These are phyloP conservation scores for Meriones unguiculatus DNA, from an alignment of 2,113 vertebrate species.

Conservation along the genomic window DNA sequence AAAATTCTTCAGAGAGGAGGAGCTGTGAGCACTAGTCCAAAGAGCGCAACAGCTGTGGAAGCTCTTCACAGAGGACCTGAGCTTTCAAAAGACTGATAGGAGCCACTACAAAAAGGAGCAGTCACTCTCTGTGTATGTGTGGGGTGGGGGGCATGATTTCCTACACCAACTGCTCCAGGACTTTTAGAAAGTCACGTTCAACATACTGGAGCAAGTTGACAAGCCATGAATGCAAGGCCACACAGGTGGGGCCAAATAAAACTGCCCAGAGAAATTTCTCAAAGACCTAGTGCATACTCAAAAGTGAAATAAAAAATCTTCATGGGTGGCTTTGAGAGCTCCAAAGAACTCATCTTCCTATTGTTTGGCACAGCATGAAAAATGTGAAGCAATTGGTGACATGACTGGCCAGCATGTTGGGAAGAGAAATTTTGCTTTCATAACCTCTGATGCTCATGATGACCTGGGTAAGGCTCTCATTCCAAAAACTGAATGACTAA, in stretches of 20 bases:
- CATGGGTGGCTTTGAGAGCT: background rate
- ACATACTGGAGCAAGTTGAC: background rate
- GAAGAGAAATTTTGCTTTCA: background rate
- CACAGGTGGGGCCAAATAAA: background rate
- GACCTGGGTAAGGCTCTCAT: background rate
- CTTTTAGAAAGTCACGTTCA: background rate
- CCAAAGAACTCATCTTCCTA: background rate
- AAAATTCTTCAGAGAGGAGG: background rate
- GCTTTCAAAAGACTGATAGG: background rate
- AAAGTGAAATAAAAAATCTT: background rate
- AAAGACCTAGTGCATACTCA: background rate
- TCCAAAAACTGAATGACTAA: background rate
- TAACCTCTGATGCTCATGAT: too few relatives aligned
- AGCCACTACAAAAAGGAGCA: background rate
- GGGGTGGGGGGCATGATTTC: background rate
- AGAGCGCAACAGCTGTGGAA: background rate
- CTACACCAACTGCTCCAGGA: background rate
- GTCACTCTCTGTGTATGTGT: background rate
- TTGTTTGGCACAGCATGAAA: too few relatives aligned
- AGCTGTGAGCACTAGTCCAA: accelerated
- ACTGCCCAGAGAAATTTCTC: background rate
- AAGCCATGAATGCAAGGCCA: background rate
- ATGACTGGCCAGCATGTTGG: background rate
- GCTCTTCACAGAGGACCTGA: background rate
- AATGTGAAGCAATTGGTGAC: background rate